These are phyloP conservation scores for Camponotus fellah DNA, from an alignment of 2,888 invertebrate species.

Conservation along the genomic window DNA sequence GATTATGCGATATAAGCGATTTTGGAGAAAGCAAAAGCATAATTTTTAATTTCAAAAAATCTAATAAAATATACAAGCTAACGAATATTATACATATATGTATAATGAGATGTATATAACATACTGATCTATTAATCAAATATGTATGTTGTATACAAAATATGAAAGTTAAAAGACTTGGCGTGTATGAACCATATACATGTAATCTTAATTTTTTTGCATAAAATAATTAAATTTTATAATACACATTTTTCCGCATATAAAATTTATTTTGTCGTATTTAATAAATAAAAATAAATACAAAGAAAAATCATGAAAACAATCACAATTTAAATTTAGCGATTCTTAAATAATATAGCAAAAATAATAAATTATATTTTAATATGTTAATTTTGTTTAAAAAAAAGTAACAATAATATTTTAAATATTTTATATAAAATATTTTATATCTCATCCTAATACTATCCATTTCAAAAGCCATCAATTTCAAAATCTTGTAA, in stretches of 20 bases:
- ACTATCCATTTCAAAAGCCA: background rate
- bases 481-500: slow-evolving; percentile 1
- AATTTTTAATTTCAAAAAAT: background rate
- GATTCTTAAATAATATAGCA: background rate
- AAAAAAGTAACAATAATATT: background rate
- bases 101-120: background rate
- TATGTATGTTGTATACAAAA: slow-evolving; percentile 43
- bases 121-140: background rate
- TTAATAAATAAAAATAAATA: slow-evolving; percentile 1
- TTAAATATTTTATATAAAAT: background rate
- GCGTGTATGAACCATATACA: background rate
- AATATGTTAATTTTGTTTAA: background rate
- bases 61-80: slow-evolving; percentile 26
- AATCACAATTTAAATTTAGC: background rate
- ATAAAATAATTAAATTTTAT: background rate
- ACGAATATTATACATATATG: background rate
- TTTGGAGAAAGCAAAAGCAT: slow-evolving; percentile 69
- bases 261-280: background rate
- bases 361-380: no score
- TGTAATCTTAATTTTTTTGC: slow-evolving; percentile 11
- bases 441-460: background rate
- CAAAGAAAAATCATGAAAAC: background rate
- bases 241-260: background rate
- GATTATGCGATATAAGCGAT: slow-evolving; percentile 30
- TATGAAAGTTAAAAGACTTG: slow-evolving; percentile 22